Percentiles rank a stretch among this genome's conserved stretches.
Evolutionary conservation across 64 coral and sea anemone species (phyloP).

Genomic region (Acropora yongei): DNA sequence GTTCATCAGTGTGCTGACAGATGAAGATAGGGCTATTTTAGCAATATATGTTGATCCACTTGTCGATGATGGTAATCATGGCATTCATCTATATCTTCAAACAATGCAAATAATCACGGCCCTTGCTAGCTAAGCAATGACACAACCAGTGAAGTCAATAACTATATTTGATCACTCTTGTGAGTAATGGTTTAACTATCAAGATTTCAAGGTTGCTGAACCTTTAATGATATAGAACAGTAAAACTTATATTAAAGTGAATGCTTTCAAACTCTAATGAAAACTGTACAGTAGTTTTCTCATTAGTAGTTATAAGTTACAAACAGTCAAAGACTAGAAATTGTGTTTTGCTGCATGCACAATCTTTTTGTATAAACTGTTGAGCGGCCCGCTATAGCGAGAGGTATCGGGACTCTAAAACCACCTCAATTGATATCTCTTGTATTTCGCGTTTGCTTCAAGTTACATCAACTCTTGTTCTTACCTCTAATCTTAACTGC

Average conservation of each 20-base stretch:
- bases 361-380: not conserved
- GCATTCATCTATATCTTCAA: conserved; percentile 63
- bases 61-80: conserved; percentile 73
- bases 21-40: conserved; percentile 40
- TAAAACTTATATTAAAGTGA: not conserved
- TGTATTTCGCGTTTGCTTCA: no score
- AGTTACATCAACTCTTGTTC: no score
- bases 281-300: not conserved
- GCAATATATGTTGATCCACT: conserved; percentile 62
- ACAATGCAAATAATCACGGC: conserved; percentile 39
- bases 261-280: not conserved
- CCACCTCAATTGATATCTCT: no score
- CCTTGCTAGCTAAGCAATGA: conserved; percentile 23
- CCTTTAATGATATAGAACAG: not conserved
- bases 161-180: not conserved
- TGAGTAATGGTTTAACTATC: not conserved
- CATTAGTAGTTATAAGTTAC: not conserved
- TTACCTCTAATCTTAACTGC: no score
- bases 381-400: no score
- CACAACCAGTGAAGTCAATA: not conserved
- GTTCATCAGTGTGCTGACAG: conserved; percentile 48
- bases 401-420: no score
- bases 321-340: not conserved
- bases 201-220: not conserved
- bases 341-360: not conserved